phyloP scores from a whole-genome alignment of 30 jellyfish, hydroid and myxozoan species.

The Rhopilema esculentum region DNA sequence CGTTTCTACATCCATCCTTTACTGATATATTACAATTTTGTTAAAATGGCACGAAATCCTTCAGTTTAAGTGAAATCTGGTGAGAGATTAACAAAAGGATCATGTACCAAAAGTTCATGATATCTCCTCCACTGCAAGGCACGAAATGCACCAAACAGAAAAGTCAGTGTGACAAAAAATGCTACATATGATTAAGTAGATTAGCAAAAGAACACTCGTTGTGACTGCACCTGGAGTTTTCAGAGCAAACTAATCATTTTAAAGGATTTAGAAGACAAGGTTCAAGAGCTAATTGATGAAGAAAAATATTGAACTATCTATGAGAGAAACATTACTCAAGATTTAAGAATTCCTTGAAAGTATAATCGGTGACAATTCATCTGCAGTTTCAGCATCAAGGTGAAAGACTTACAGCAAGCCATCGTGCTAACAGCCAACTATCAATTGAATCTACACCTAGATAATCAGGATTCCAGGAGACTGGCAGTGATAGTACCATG shows the following conservation, averaged over 20 bases:
- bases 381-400: neutral
- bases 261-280: conserved; percentile 2
- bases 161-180: too few species aligned
- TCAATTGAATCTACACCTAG: conserved; percentile 10
- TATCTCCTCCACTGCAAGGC: too few species aligned
- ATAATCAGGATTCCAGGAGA: neutral
- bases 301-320: neutral
- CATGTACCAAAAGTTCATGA: too few species aligned
- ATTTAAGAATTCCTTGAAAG: conserved; percentile 2
- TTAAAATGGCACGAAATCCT: too few species aligned
- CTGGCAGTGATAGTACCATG: neutral
- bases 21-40: too few species aligned
- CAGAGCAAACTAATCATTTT: neutral
- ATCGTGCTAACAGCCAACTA: conserved; percentile 3
- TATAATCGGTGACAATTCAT: neutral
- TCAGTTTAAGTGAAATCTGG: too few species aligned
- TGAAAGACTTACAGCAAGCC: neutral
- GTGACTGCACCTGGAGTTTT: too few species aligned
- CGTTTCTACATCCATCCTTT: too few species aligned
- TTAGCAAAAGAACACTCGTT: too few species aligned
- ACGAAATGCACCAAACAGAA: too few species aligned
- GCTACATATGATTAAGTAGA: too few species aligned
- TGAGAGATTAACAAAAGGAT: too few species aligned
- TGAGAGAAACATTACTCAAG: neutral
- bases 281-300: neutral